Evolutionary conservation across 2,888 invertebrate species (phyloP), one percentile per base, ranked within the genome.

Genomic region (Machimus rusticus): DNA sequence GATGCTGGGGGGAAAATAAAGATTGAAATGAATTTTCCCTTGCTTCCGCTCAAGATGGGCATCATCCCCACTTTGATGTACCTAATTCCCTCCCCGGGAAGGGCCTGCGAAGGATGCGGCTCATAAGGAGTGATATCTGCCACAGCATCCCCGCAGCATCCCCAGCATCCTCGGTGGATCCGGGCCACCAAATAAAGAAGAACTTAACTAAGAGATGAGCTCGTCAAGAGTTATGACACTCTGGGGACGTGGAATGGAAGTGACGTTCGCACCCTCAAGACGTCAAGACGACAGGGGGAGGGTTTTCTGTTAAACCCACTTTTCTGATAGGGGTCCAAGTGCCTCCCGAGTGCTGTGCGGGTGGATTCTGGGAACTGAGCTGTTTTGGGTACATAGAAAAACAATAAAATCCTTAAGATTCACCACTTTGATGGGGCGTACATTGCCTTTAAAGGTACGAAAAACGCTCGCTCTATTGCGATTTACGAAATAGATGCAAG

Each of bases 181-280:
- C 19, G 84, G 39, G 77, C 86, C 84, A 66, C 78, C 77, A 86
- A 86, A 86, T 86, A 57, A 79, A 77, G 92, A 91, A 92, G 92
- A 93, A 92, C 91, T 92, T 92, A 92, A 92, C 92, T 92, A 92
- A 92, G 92, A 92, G 92, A 92, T 92, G 92, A 92, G 92, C 92
- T 92, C 91, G 92, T 92, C 92, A 91, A 90, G 91, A 92, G 91
- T 92, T 92, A 92, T 92, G 92, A 92, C 91, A 92, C 92, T 91
- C 92, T 88, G 88, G 92, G 92, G 92, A 92, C 90, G 89, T 87
- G 89, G 90, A 87, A 88, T 86, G 88, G 87, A 89, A 89, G 88
- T 87, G 87, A 89, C 87, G 78, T 82, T 87, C 74, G 87, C 87
- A 87, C 87, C 87, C 87, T 85, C 74, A 74, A 39, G 31, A 84